Evolutionary conservation across 2,888 invertebrate species (phyloP), one percentile per base, ranked within the genome.

Genomic region (Perizoma flavofasciatum): DNA sequence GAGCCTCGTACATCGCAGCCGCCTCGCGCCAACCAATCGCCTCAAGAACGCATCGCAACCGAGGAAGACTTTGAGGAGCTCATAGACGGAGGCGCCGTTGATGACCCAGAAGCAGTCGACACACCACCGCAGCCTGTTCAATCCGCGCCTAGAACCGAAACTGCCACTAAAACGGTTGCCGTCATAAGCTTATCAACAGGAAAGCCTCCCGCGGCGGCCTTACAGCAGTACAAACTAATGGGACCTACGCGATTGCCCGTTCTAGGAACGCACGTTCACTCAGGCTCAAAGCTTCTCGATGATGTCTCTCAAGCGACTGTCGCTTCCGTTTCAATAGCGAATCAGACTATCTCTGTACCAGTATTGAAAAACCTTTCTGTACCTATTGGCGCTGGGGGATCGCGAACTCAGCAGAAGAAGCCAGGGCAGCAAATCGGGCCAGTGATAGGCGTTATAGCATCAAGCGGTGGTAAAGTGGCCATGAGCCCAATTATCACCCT

Each of bases 31-130:
- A 88, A 90, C 0, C 94, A 94, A 69, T 94, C 94, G 0, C 94
- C 94, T 0, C 94, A 95, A 69, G 94, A 94, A 70, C 93, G 93
- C 0, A 93, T 95, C 61, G 93, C 94, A 0, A 94, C 95, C 0
- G 94, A 94, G 67, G 94, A 94, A 79, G 95, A 95, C 75, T 95
- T 94, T 70, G 94, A 95, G 71, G 94, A 94, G 65, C 79, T 95
- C 22, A 95, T 95, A 43, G 94, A 95, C 67, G 93, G 94, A 68
- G 94, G 94, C 0, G 93, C 93, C 0, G 93, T 93, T 63, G 94
- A 94, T 52, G 90, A 89, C 49, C 68, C 59, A 3, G 90, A 66
- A 10, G 5, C 83, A 41, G 85, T 85, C 11, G 89, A 92, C 70
- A 44, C 48, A 4, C 48, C 69, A 1, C 59, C 72, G 0, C 74